Base-by-base conservation (phyloP, 1,140 invertebrate species). In the Kradibia gibbosae region DNA sequence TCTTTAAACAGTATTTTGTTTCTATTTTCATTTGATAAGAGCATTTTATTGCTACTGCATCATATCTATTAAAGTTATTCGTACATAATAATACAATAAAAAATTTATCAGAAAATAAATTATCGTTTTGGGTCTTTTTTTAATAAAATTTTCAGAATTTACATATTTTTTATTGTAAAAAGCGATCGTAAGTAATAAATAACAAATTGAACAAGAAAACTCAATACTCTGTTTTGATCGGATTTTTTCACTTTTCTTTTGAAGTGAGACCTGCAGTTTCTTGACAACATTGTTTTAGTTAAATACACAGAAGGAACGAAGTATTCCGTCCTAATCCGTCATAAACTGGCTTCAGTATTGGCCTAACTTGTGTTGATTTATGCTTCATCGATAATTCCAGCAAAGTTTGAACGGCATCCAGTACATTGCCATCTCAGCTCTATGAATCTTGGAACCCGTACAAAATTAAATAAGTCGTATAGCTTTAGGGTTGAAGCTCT, bases 281-380 rank as follows among this genome's bases (percentile, higher is more conserved):
- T 67, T 67, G 34, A n/a, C 62, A 39, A 67, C 62, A n/a, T n/a
- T 22, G 20, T 17, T 39, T 39, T 36, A n/a, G 62, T 39, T 67
- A 67, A 67, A 67, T 17, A 67, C 15, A n/a, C 62, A 28, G 62
- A 1, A 36, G 22, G 20, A 34, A 39, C 22, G 5, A 39, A 36
- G 17, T 67, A 5, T 39, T 67, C 39, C 39, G 36, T 20, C 62
- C 36, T 67, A 67, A 67, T 67, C 62, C 36, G 62, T n/a, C 34
- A 39, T 22, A 36, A 39, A 67, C 20, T 34, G 62, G 62, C 62
- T 67, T 67, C 62, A 39, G 62, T 67, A 67, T 67, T 67, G 62
- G 34, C 62, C 20, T 39, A 5, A 36, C 62, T 67, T n/a, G 20
- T 5, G 62, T 67, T 7, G 36, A 67, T 39, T 67, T 25, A 3